phyloP scores from a whole-genome alignment of 2,113 vertebrate species.

The Oriolus oriolus region DNA sequence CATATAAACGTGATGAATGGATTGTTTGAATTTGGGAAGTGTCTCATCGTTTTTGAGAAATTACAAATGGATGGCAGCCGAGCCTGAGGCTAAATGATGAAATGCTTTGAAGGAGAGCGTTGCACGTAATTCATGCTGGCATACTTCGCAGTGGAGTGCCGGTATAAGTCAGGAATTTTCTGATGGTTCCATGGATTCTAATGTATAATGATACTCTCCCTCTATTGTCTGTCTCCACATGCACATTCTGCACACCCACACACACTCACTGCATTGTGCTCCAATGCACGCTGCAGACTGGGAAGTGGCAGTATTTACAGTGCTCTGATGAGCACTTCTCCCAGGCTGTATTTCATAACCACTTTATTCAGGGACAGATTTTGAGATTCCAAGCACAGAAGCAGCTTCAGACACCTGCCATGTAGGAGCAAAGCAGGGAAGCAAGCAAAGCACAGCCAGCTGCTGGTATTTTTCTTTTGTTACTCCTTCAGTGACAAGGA shows the following conservation, averaged over 20 bases:
- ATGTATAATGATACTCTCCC: neutral
- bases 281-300: neutral
- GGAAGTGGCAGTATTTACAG: neutral
- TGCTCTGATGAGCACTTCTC: neutral
- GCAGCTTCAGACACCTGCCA: neutral
- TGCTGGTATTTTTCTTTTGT: neutral
- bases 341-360: neutral
- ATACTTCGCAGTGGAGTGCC: neutral
- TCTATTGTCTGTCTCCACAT: neutral
- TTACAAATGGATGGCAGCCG: neutral
- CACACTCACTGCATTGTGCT: neutral
- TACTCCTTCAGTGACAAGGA: neutral
- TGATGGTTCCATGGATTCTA: neutral
- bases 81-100: neutral
- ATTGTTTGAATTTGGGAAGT: slow-evolving; percentile 27
- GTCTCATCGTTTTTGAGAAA: neutral
- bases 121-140: neutral
- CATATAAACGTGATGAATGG: neutral
- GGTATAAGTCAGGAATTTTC: neutral
- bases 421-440: neutral
- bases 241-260: neutral
- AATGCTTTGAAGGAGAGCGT: neutral
- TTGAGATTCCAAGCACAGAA: neutral
- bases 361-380: neutral
- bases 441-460: neutral